Evolutionary conservation across 2,888 invertebrate genomes (phyloP), one percentile per base, ranked within the genome.

Genomic region (Pelosia muscerda): DNA sequence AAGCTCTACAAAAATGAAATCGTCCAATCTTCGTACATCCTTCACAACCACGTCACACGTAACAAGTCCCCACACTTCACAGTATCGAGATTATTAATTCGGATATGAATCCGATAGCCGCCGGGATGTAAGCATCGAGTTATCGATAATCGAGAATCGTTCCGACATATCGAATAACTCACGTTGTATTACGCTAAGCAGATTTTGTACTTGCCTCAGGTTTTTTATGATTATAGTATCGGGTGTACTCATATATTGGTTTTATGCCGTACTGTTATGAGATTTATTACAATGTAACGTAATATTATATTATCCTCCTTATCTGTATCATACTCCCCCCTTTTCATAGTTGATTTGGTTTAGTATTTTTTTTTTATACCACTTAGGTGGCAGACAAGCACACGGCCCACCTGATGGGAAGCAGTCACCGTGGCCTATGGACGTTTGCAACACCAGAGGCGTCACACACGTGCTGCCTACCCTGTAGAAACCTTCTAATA

Each of bases 61-160:
- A 92, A 91, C 92, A 87, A 90, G 85, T 85, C 82, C 88, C 86
- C 87, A 90, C 81, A 81, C 81, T 78, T 81, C 86, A 88, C 86
- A 87, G 85, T 83, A 88, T 87, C 89, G 84, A 91, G 91, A 92
- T 90, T 92, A 92, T 90, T 94, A 92, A 92, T 92, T 92, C 91
- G 93, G 94, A 94, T 94, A 92, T 88, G 89, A 88, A 91, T 89
- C 90, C 88, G 87, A 86, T 88, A 88, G 89, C 90, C 91, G 87
- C 79, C 88, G 90, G 91, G 88, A 81, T 82, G 79, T 77, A 75
- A 77, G 81, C 82, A 81, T 84, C 83, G 81, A 81, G 78, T 87
- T 89, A 91, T 91, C 89, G 84, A 71, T 77, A 83, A 83, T 81
- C 78, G 79, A 82, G 79, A 81, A 84, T 81, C 79, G 81, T 71